Conservation (phyloP, 1,140 invertebrate species). For the Diplogasteroides magnus region DNA sequence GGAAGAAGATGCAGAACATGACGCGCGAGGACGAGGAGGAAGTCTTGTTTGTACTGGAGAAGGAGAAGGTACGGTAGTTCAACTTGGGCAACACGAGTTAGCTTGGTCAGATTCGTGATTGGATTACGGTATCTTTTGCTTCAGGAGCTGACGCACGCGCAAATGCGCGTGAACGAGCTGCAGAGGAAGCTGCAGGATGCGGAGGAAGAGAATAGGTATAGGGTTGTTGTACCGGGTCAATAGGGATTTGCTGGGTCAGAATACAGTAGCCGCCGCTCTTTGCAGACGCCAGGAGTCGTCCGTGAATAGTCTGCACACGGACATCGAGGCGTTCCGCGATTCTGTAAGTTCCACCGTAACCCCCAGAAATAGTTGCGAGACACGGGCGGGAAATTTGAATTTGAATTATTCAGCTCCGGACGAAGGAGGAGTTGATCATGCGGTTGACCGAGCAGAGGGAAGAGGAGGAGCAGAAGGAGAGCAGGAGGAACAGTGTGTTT, state of each 20-base stretch:
- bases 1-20: slow-evolving; percentile 13
- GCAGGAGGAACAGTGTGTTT: background rate
- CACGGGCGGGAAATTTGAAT: background rate
- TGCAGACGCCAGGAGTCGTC: slow-evolving; percentile 13
- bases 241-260: no score
- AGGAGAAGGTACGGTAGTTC: slow-evolving; percentile 12
- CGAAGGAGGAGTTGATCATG: slow-evolving; percentile 36
- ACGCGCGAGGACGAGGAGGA: slow-evolving; percentile 6
- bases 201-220: slow-evolving; percentile 22
- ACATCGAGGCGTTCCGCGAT: slow-evolving; percentile 33
- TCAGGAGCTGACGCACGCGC: slow-evolving; percentile 16
- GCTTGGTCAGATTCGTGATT: no score
- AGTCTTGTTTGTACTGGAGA: background rate
- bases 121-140: background rate
- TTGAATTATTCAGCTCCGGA: slow-evolving; percentile 13
- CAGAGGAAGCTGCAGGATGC: slow-evolving; percentile 15
- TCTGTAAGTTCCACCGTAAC: slow-evolving; percentile 4
- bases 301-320: slow-evolving; percentile 17
- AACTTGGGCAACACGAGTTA: no score
- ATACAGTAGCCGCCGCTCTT: no score
- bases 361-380: no score
- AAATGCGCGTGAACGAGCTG: slow-evolving; percentile 17
- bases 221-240: no score
- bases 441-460: slow-evolving; percentile 23
- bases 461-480: slow-evolving; percentile 16